Conservation (phyloP, 2,113 vertebrate genomes). For the Paradoxurus hermaphroditus region DNA sequence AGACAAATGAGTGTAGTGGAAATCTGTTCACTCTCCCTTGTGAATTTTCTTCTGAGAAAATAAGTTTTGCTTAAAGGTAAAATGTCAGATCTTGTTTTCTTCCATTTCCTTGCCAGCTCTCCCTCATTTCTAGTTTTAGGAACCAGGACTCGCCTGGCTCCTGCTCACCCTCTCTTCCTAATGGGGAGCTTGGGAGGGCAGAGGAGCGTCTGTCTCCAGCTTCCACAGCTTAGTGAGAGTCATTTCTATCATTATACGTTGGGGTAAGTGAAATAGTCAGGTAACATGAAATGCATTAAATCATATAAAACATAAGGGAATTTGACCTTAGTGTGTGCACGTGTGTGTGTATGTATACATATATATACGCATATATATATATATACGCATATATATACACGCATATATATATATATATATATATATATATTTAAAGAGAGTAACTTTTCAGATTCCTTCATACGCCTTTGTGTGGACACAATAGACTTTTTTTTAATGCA, state of each 20-base stretch:
- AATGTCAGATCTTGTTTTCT: background rate
- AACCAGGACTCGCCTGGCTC: accelerated
- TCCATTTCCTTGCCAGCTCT: background rate
- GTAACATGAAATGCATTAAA: background rate
- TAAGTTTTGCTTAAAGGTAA: background rate
- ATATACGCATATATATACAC: too few relatives aligned
- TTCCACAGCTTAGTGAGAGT: background rate
- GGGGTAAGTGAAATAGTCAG: background rate
- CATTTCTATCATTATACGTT: background rate
- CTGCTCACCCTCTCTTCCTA: background rate
- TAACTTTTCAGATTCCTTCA: background rate
- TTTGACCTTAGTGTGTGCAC: background rate
- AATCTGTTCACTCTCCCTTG: background rate
- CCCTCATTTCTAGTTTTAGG: background rate
- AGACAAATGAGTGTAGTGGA: accelerated
- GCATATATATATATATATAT: too few relatives aligned
- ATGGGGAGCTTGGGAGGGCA: background rate
- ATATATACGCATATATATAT: accelerated
- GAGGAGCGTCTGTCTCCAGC: background rate
- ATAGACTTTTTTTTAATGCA: background rate
- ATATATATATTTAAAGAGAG: background rate
- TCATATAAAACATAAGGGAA: background rate
- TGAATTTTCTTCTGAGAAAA: background rate
- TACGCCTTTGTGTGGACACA: background rate
- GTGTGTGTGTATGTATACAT: background rate